These are phyloP conservation scores for Drosophila obscura DNA, from an alignment of 1,140 invertebrate genomes.

Conservation along the genomic window DNA sequence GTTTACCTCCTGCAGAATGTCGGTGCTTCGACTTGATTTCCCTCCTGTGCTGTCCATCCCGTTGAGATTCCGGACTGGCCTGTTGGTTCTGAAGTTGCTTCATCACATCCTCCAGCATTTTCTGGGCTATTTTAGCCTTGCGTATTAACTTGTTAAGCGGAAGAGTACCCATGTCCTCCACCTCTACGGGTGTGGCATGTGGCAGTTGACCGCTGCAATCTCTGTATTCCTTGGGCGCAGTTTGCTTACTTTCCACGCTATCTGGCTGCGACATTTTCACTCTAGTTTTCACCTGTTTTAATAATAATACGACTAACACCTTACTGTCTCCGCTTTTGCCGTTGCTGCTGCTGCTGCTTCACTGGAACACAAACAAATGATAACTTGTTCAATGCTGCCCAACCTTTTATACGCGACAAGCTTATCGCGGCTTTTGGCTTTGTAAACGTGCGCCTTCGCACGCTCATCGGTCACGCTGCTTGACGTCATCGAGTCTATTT, in stretches of 20 bases:
- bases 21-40: constrained; percentile 17
- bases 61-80: constrained; percentile 4
- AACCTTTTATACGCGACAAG: constrained; percentile 36
- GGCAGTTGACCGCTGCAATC: constrained; percentile 55
- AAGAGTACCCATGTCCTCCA: constrained; percentile 58
- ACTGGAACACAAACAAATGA: constrained; percentile 24
- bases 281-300: constrained; percentile 34
- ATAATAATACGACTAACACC: constrained; percentile 47
- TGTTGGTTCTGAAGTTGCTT: constrained; percentile 38
- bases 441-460: constrained; percentile 32
- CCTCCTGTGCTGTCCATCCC: background rate
- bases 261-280: constrained; percentile 60
- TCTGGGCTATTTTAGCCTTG: constrained; percentile 55
- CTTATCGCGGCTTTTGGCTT: constrained; percentile 23
- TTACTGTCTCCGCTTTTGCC: background rate
- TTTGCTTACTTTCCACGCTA: constrained; percentile 31
- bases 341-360: constrained; percentile 23
- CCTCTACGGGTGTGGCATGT: constrained; percentile 38
- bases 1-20: constrained; percentile 29
- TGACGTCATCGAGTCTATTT: constrained; percentile 30
- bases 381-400: background rate
- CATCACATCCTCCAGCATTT: constrained; percentile 55
- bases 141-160: constrained; percentile 48
- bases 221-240: constrained; percentile 44
- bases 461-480: constrained; percentile 3